Base-by-base conservation (phyloP, 2,888 invertebrate genomes). In the Pterobdella sp. region DNA sequence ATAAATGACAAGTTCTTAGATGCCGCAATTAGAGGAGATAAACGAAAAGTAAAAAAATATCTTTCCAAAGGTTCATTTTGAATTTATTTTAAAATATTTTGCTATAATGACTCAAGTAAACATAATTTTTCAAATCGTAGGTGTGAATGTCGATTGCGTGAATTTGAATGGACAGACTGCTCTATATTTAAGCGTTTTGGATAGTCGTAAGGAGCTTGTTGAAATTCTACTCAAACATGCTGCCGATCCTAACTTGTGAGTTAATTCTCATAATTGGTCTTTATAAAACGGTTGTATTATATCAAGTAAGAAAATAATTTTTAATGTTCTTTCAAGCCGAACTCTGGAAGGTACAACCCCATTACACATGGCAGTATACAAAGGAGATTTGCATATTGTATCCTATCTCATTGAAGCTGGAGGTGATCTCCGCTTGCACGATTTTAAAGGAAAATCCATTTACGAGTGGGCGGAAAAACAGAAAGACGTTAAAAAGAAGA, bases 371-470 rank as follows among this genome's bases (percentile, higher is more conserved):
- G 84, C 84, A 7, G 81, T 82, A 74, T 84, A 80, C 75, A 77
- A 78, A 63, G 84, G 84, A 1, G 81, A 82, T 75, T 73, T 81
- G 36, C 78, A 80, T 65, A 79, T 83, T 36, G 74, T 85, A 26
- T 79, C 80, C 29, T 77, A 80, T 34, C 78, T 85, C 52, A 78
- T 85, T 3, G 80, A 81, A 73, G 81, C 81, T 37, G 85, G 85
- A 35, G 85, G 85, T 14, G 85, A 85, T 76, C 79, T 85, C 31
- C 77, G 84, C 32, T 79, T 85, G 4, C 83, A 83, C 77, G 85
- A 85, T 76, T 60, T 49, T 29, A 75, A 79, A n/a, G 80, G 81
- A 4, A 78, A 81, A 60, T 80, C 81, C n/a, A 80, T 82, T 2
- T 79, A 78, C 74, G 81, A 82, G 72, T 83, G 81, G 80, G 81